Conservation (phyloP, 2,797 vertebrate species). For the Triplophysa bombifrons region DNA sequence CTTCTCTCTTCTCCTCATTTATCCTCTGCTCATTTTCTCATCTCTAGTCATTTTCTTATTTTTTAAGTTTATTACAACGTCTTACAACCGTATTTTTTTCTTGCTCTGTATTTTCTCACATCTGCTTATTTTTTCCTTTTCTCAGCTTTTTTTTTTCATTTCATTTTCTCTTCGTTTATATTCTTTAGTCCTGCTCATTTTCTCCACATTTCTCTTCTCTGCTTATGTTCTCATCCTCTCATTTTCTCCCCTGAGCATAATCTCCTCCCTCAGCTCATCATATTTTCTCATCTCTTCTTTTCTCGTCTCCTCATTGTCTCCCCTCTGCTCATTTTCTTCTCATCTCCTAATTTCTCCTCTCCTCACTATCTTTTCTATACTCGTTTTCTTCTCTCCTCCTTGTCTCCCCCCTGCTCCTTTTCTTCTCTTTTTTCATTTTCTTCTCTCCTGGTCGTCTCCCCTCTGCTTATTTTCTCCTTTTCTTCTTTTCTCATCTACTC, state of each 20-base stretch:
- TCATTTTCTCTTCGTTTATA: too few relatives aligned
- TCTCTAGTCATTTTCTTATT: not conserved
- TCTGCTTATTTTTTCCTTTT: not conserved
- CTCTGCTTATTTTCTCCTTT: constrained; percentile 12
- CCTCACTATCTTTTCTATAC: not conserved
- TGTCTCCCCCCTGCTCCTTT: too few relatives aligned
- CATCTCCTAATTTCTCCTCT: not conserved
- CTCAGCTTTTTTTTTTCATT: too few relatives aligned
- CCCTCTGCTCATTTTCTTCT: not conserved
- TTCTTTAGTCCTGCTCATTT: not conserved
- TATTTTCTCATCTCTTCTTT: not conserved
- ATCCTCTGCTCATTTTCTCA: not conserved
- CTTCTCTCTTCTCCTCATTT: not conserved
- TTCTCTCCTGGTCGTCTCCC: too few relatives aligned
- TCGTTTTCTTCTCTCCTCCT: too few relatives aligned
- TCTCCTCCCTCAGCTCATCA: too few relatives aligned
- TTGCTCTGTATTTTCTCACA: not conserved
- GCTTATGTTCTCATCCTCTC: too few relatives aligned
- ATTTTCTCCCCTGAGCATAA: too few relatives aligned
- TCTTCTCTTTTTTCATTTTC: too few relatives aligned
- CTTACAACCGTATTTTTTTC: not conserved
- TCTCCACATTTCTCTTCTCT: too few relatives aligned
- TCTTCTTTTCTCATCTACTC: not conserved
- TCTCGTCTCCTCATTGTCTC: not conserved
- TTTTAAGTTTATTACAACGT: too few relatives aligned